A percentile compares a stretch with the other conserved stretches of the same genome.
Evolutionary conservation across 1,140 invertebrate genomes (phyloP).

Genomic region (Oscheius sp.): DNA sequence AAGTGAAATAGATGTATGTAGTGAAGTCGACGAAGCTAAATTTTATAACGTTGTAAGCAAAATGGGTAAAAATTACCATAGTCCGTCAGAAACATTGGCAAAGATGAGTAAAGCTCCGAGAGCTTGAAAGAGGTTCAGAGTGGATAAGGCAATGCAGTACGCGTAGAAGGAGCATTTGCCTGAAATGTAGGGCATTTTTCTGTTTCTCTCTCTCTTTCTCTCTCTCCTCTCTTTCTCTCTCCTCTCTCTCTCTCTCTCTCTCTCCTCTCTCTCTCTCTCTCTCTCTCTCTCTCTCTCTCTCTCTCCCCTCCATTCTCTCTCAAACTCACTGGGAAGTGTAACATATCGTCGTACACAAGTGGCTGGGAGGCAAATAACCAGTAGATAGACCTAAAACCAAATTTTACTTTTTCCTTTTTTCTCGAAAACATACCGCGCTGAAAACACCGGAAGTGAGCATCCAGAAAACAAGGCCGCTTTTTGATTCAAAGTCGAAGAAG

Average conservation of each 20-base stretch:
- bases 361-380: slow-evolving; percentile 23
- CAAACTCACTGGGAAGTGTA: slow-evolving; percentile 22
- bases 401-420: too few relatives aligned
- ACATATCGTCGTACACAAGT: slow-evolving; percentile 21
- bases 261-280: too few relatives aligned
- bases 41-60: background rate
- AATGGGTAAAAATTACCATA: slow-evolving; percentile 18
- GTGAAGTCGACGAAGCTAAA: slow-evolving; percentile 28
- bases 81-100: slow-evolving; percentile 22
- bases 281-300: too few relatives aligned
- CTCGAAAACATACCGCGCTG: slow-evolving; percentile 7
- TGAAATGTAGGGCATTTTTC: background rate
- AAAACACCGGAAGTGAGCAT: slow-evolving; percentile 20
- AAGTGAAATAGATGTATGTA: slow-evolving; percentile 23
- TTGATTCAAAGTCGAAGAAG: slow-evolving; percentile 29
- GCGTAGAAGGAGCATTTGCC: slow-evolving; percentile 22
- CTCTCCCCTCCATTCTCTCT: too few relatives aligned
- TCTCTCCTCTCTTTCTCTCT: too few relatives aligned
- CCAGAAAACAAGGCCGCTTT: slow-evolving; percentile 33
- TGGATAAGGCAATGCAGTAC: slow-evolving; percentile 20
- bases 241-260: too few relatives aligned
- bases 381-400: slow-evolving; percentile 19
- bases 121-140: slow-evolving; percentile 23
- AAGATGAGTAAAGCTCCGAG: slow-evolving; percentile 28
- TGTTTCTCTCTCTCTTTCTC: too few relatives aligned